Percentiles rank a stretch among this genome's conserved stretches.
These are phyloP conservation scores for Hemicrepidius hirtus DNA, from an alignment of 2,888 invertebrate species.

Conservation along the genomic window DNA sequence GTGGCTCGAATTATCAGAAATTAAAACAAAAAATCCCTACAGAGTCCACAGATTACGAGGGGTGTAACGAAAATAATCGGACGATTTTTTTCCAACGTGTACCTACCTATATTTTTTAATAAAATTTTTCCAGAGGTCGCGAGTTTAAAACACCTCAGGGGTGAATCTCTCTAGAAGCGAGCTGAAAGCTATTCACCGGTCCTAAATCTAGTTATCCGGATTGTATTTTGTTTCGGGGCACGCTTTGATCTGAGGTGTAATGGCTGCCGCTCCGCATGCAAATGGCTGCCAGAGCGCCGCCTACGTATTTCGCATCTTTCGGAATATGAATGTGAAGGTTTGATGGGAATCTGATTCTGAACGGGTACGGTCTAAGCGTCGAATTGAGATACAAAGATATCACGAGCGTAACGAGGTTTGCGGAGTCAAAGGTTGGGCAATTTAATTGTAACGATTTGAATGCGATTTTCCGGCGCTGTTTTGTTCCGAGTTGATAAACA, in stretches of 20 bases:
- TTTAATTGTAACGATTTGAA: slow-evolving; percentile 58
- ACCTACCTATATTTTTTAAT: slow-evolving; percentile 23
- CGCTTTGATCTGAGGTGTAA: slow-evolving; percentile 69
- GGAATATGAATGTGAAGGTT: slow-evolving; percentile 51
- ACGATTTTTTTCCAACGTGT: not conserved
- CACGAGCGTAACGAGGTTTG: slow-evolving; percentile 57
- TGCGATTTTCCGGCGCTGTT: slow-evolving; percentile 57
- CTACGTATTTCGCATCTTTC: slow-evolving; percentile 55
- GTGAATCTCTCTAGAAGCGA: slow-evolving; percentile 45
- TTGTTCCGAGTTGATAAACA: slow-evolving; percentile 51
- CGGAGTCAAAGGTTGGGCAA: slow-evolving; percentile 58
- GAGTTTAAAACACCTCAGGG: slow-evolving; percentile 17
- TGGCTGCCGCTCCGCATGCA: slow-evolving; percentile 70
- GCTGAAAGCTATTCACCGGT: slow-evolving; percentile 61
- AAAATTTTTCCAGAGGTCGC: slow-evolving; percentile 9
- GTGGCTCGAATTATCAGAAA: slow-evolving; percentile 48
- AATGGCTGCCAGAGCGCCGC: slow-evolving; percentile 67
- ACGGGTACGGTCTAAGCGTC: slow-evolving; percentile 49
- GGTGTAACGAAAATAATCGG: no score
- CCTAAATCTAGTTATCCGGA: slow-evolving; percentile 66
- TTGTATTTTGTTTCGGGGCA: slow-evolving; percentile 64
- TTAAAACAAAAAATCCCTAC: slow-evolving; percentile 39
- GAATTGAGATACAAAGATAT: slow-evolving; percentile 57
- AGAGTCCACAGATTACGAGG: not conserved
- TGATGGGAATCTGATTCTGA: not conserved